Base-by-base conservation (phyloP, 1,140 invertebrate genomes). In the Trichonephila inaurata region DNA sequence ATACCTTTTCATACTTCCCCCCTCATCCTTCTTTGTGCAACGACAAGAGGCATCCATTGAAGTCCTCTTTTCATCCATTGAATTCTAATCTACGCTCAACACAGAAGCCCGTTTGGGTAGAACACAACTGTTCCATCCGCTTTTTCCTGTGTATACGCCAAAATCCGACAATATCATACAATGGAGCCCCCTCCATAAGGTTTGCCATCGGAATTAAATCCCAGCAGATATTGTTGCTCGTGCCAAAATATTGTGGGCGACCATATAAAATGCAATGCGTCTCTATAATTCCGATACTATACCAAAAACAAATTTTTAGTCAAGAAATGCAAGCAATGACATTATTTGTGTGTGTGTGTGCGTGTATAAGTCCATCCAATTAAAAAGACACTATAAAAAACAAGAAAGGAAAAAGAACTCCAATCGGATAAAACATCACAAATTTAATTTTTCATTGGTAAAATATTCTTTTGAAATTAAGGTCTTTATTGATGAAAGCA, bases 41-140 rank as follows among this genome's bases (percentile, higher is more conserved):
- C 66, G 58, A 89, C 88, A 89, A 89, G 88, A 77, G 88, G 66
- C 61, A 8, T 51, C 88, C 66, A 89, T 89, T 89, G 88, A 89
- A 40, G 88, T 33, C n/a, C 21, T 24, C 66, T 60, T 24, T 89
- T 89, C 62, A 62, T 44, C 88, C 6, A 89, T 89, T 89, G 66
- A 77, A 24, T 77, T 89, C 88, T 66, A 89, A 89, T 89, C 88
- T 89, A 66, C 62, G 66, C n/a, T 33, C 88, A 58, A 66, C 64
- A 77, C 66, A 77, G 64, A 89, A 69, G 66, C 64, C 33, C 64
- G 88, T 16, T 89, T 77, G 21, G 33, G 40, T 77, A 66, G 66
- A 66, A 72, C 24, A 69, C 24, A 89, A 66, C 61, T 89, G 87
- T 89, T 62, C 60, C 24, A 24, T 61, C 64, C 60, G 51, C 85